Base-by-base conservation (phyloP, 2,888 invertebrate genomes). In the Drosophila diplacantha region DNA sequence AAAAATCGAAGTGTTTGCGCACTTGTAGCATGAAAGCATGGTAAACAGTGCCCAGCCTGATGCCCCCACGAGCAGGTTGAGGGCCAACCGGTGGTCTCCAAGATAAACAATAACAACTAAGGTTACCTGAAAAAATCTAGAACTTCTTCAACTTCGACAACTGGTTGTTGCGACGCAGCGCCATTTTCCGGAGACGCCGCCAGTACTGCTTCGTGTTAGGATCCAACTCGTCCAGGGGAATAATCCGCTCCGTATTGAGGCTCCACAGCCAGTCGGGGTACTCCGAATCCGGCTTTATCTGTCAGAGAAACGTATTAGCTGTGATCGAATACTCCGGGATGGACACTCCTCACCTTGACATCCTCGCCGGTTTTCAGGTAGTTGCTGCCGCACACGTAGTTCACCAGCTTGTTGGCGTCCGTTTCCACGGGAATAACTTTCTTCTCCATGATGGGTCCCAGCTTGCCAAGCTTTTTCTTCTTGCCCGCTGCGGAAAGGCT, bases 231-330 rank as follows among this genome's bases (percentile, higher is more conserved):
- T 93, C 92, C 2, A 97, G 85, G 0, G 91, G 89, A 6, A 91
- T 90, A 6, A 93, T 90, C 6, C 90, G 87, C 4, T 93, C 94
- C 16, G 91, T 91, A 75, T 91, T 89, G 14, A 98, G 84, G 3
- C 83, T 89, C 97, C 97, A 98, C 63, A 98, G 89, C 98, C 98
- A 98, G 2, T 93, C 93, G 0, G 98, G 98, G 88, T 98, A 98
- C 85, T 96, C 95, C 22, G 90, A 90, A 83, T 95, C 94, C 0
- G 93, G 91, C 86, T 93, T 93, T 18, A 93, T 63, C 88, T 89
- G 50, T 32, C 5, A 6, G 5, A 12, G 5, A 6, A 8, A 22
- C 9, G 12, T 11, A 8, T 22, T 16, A 43, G 1, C 11, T 5
- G 2, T 1, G 3, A 16, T 9, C 2, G 3, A 2, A 1, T 1